Evolutionary conservation across 1,140 invertebrate species (phyloP).

Genomic region (Lordiphosa collinella): DNA sequence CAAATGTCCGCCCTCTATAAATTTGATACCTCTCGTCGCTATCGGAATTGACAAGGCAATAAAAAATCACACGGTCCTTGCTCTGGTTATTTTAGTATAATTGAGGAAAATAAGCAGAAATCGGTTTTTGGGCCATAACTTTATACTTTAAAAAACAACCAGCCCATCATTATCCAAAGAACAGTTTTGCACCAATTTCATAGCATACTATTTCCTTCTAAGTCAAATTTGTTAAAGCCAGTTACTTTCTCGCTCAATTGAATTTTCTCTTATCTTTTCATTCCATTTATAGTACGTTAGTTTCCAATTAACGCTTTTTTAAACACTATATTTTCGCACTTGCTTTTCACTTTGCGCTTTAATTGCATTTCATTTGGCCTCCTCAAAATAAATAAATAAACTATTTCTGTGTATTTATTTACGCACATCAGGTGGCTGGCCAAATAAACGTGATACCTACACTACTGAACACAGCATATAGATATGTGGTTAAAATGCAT

Average conservation of each 20-base stretch:
- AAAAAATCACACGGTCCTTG: too few relatives aligned
- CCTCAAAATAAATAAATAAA: constrained; percentile 31
- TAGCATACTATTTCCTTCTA: too few relatives aligned
- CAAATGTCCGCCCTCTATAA: too few relatives aligned
- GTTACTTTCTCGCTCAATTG: too few relatives aligned
- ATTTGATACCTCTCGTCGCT: too few relatives aligned
- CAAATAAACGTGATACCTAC: neutral
- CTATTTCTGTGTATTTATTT: constrained; percentile 40
- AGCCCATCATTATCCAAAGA: too few relatives aligned
- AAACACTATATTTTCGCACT: neutral
- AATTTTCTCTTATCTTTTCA: neutral
- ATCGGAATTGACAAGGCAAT: too few relatives aligned
- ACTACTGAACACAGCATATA: neutral
- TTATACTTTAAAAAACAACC: too few relatives aligned
- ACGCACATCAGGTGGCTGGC: constrained; percentile 23
- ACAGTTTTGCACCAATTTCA: too few relatives aligned
- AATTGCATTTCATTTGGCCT: constrained; percentile 41
- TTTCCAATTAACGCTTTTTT: constrained; percentile 24
- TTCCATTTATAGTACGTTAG: neutral
- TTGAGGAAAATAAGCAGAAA: too few relatives aligned
- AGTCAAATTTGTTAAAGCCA: neutral
- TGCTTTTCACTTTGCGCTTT: constrained; percentile 11
- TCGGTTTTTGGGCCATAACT: too few relatives aligned
- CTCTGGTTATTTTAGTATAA: too few relatives aligned
- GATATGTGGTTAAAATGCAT: constrained; percentile 20